Base-by-base conservation (phyloP, 2,888 invertebrate genomes). In the Oligia latruncula region DNA sequence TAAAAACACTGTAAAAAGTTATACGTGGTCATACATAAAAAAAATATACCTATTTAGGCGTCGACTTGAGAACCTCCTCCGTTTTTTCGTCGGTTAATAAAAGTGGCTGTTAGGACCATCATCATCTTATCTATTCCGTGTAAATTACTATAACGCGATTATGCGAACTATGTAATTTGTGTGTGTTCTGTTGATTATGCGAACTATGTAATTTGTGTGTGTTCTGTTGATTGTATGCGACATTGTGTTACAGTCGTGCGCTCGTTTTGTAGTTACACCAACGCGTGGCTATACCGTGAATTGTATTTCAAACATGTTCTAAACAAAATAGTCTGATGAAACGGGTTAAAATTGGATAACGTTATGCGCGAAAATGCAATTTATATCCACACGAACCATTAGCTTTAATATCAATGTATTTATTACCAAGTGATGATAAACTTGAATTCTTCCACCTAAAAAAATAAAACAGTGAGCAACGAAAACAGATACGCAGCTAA, bases 401-500 rank as follows among this genome's bases (percentile, higher is more conserved):
- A 40, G 49, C 55, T 70, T 55, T 64, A 58, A 49, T 64, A 70
- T 23, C 55, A 55, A 76, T 82, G 64, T 76, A 81, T 82, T 76
- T 76, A 81, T 80, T 68, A 49, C 17, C 76, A 11, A 60, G 71
- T 72, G 80, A 68, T 62, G 75, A 65, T 65, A 60, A 67, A 60
- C 35, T 66, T 74, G 43, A 65, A 84, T 70, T 20, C 29, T 66
- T 64, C 77, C 55, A 76, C 79, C 82, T 76, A 80, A 78, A 82
- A 70, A 76, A 77, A 73, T 67, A 84, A 77, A 84, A 71, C 77
- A 73, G 62, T 70, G 62, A n/a, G 20, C 75, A 77, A 66, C 74
- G 13, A 73, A 67, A 85, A 85, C 77, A 85, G 76, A 78, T 67
- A 82, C 78, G 74, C 72, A 71, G 68, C 77, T 67, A 75, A 78